Conservation (phyloP, 2,113 vertebrate species). For the Parus major region DNA sequence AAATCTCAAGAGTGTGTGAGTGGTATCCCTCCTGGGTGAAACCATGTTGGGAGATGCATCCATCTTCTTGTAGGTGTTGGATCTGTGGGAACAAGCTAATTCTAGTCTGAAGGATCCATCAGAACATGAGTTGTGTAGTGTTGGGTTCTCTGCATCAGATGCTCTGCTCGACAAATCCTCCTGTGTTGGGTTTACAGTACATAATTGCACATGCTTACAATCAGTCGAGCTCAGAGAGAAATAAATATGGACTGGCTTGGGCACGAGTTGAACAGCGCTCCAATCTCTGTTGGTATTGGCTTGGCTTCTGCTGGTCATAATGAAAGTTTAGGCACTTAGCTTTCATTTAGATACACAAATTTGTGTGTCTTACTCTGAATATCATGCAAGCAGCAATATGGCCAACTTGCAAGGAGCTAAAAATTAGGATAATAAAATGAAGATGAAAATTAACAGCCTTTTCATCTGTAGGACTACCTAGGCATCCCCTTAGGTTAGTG, state of each 20-base stretch:
- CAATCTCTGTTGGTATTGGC: not conserved
- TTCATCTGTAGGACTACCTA: not conserved
- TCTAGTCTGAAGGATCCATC: not conserved
- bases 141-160: not conserved
- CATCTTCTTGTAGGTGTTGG: not conserved
- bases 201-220: not conserved
- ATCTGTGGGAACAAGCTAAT: not conserved
- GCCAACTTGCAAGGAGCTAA: not conserved
- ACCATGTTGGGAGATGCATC: not conserved
- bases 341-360: not conserved
- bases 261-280: not conserved
- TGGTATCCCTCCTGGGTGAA: not conserved
- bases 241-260: not conserved
- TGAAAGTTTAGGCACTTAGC: not conserved
- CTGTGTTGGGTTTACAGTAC: rapidly evolving
- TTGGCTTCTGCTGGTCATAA: not conserved
- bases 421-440: not conserved
- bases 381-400: not conserved
- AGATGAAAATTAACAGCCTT: not conserved
- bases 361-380: not conserved
- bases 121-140: rapidly evolving
- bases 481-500: not conserved
- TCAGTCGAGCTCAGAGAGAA: not conserved
- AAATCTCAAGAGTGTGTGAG: not conserved
- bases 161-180: not conserved